Base-by-base conservation (phyloP, 2,113 vertebrate species). In the Strix aluco region DNA sequence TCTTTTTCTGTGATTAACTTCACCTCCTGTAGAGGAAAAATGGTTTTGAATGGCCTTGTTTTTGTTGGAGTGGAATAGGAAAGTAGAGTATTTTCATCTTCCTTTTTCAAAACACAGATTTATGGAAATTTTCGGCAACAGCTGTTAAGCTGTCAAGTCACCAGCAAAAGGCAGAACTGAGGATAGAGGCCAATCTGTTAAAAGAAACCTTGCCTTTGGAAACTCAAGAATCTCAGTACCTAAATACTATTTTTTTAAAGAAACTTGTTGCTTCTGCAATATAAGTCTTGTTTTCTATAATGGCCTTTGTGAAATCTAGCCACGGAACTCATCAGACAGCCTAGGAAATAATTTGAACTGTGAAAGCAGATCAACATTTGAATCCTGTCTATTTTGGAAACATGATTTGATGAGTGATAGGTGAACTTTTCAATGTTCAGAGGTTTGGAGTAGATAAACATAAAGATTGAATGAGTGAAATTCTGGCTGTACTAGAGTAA, bases 91-190 rank as follows among this genome's bases (percentile, higher is more conserved):
- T 87, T 96, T 97, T 96, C 58, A 89, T 95, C 30, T 96, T 95
- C 40, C 38, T 93, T 96, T 97, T 97, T 92, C 62, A 93, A 97
- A 97, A 95, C 47, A 71, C 19, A 86, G 58, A 94, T 46, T 88
- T 95, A 92, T 59, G 74, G 79, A 96, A 96, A 89, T 97, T 96
- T 96, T 96, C 15, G 4, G 65, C 82, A 95, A 93, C 90, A 94
- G 92, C 66, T 98, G 87, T 83, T 97, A 88, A 89, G 18, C 67
- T 96, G 58, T 96, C 81, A 97, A 95, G 67, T 67, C 84, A 86
- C 65, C 49, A 94, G 83, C 16, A 96, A 96, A 96, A 97, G 62
- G 51, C 61, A 95, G 67, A 77, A 75, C 52, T 89, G 40, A 91
- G 74, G 89, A 91, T 47, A 85, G 32, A 97, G 72, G 14, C 46